These are phyloP conservation scores for Drosophila parabipectinata DNA, from an alignment of 1,140 invertebrate genomes.

Conservation along the genomic window DNA sequence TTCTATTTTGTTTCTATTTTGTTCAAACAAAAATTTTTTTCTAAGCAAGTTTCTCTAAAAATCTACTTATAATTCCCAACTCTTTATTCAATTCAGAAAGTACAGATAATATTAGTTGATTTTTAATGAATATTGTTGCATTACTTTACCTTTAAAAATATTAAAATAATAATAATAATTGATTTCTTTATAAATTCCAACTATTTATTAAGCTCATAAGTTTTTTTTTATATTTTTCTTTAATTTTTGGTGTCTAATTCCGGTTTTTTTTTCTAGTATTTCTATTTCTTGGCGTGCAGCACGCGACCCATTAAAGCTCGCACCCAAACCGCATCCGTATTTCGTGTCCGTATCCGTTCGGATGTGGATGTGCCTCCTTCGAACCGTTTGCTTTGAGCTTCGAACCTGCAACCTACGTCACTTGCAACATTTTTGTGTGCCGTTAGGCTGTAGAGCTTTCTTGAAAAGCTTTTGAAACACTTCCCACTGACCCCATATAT, in stretches of 20 bases:
- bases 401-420: slow-evolving; percentile 24
- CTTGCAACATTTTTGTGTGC: slow-evolving; percentile 13
- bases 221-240: too few relatives aligned
- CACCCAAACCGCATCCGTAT: slow-evolving; percentile 23
- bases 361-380: not conserved
- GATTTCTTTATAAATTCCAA: not conserved
- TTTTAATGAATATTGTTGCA: too few relatives aligned
- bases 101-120: too few relatives aligned
- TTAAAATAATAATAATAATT: not conserved
- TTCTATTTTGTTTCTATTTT: too few relatives aligned
- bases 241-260: not conserved
- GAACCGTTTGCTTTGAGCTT: slow-evolving; percentile 1
- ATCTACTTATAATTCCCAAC: not conserved
- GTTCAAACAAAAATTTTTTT: not conserved
- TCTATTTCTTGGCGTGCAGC: slow-evolving; percentile 13
- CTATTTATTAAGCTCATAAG: not conserved
- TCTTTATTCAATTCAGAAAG: too few relatives aligned
- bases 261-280: not conserved
- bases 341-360: slow-evolving; percentile 20
- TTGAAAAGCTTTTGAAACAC: slow-evolving; percentile 1
- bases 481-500: slow-evolving; percentile 18
- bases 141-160: too few relatives aligned
- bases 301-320: slow-evolving; percentile 39
- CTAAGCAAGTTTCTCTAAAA: not conserved
- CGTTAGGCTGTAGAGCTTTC: slow-evolving; percentile 15